Conservation (phyloP, 2,888 invertebrate genomes). For the Cheilosia pagana region DNA sequence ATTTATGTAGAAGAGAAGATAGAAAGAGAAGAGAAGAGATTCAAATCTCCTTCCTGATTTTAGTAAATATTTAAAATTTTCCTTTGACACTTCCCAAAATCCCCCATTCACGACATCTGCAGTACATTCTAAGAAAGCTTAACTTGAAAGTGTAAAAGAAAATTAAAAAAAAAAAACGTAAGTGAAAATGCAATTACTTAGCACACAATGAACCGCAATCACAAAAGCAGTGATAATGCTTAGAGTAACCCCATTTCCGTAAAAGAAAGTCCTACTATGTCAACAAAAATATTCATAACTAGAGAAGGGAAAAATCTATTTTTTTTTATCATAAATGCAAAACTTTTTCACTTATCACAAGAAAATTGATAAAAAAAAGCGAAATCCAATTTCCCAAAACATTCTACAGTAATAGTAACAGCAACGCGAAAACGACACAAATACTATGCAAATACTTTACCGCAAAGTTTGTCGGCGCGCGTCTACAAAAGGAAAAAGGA, state of each 20-base stretch:
- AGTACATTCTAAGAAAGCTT: background rate
- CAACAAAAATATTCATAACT: constrained; percentile 46
- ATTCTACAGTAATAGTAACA: constrained; percentile 28
- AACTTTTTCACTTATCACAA: constrained; percentile 74
- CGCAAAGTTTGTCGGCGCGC: constrained; percentile 53
- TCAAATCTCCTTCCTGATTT: no score
- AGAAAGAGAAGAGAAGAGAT: no score
- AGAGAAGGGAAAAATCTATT: constrained; percentile 11
- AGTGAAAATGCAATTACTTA: constrained; percentile 34
- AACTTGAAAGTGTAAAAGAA: background rate
- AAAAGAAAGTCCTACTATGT: constrained; percentile 4
- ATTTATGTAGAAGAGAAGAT: no score
- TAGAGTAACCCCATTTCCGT: background rate
- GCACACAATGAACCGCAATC: constrained; percentile 5
- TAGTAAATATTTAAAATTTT: no score
- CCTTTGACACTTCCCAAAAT: no score
- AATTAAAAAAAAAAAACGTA: background rate
- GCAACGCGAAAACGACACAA: constrained; percentile 52
- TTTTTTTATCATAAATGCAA: constrained; percentile 36
- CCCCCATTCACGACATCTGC: background rate
- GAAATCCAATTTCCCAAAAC: constrained; percentile 55
- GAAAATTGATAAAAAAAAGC: constrained; percentile 68
- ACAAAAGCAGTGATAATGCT: background rate
- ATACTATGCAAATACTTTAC: constrained; percentile 71
- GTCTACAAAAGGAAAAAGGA: constrained; percentile 38